Base-by-base conservation (phyloP, 2,888 invertebrate species). In the Platerodrilus igneus region DNA sequence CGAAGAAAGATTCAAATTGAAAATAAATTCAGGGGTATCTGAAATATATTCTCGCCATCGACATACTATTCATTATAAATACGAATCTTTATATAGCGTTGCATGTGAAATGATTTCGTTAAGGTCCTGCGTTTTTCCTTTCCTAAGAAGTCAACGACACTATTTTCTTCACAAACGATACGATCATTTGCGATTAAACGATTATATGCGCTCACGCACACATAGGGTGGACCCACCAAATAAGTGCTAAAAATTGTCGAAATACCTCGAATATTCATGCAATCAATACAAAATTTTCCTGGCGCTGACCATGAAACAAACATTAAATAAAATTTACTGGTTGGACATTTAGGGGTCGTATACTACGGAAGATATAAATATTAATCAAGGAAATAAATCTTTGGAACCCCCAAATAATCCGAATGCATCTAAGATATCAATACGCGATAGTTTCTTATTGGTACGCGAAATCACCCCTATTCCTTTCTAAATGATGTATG, bases 231-330 rank as follows among this genome's bases (percentile, higher is more conserved):
- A 7, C 13, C n/a, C 13, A 4, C 10, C 19, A 25, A 32, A 32
- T n/a, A n/a, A n/a, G n/a, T n/a, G n/a, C n/a, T n/a, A n/a, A n/a
- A n/a, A n/a, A n/a, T 9, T 21, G 7, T 16, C 28, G 28, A 16
- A 28, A 28, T 28, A 28, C 2, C 28, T 7, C 16, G 21, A 21
- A n/a, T n/a, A 21, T 21, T n/a, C 21, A 4, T 21, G 4, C n/a
- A 21, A 29, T 30, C 37, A 30, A 40, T 40, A 18, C 13, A 18
- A 19, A 32, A 36, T 31, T 37, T 31, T 32, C 41, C 36, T 41
- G 41, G 37, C 41, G 36, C 32, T 41, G 41, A 41, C 41, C 41
- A 37, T 36, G 41, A 41, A 41, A 35, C 18, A 19, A n/a, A n/a
- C 1, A 25, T 13, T 11, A 20, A 21, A 37, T 30, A 19, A 20